Percentiles rank a stretch among this genome's conserved stretches.
Evolutionary conservation across 2,113 vertebrate species (phyloP).

Genomic region (Takifugu bimaculatus): DNA sequence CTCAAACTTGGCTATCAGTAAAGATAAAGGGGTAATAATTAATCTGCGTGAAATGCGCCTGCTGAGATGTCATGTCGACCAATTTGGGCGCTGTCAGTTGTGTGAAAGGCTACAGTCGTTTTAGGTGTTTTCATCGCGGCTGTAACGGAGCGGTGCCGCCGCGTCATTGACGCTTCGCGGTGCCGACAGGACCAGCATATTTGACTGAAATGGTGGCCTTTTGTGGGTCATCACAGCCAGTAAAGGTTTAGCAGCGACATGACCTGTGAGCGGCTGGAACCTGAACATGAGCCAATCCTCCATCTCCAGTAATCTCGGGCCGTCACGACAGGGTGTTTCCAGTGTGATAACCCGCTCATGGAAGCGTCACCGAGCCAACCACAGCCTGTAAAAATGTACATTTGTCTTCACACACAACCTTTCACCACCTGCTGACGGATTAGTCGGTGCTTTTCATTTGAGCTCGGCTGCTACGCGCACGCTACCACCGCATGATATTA

Average conservation of each 20-base stretch:
- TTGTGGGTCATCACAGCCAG: background rate
- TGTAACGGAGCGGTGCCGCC: no score
- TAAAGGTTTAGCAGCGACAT: no score
- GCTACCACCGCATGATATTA: background rate
- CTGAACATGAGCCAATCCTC: background rate
- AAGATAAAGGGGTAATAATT: background rate
- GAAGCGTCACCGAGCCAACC: no score
- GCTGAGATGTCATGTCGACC: no score
- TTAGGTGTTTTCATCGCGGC: no score
- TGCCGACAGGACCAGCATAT: background rate
- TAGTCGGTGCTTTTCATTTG: background rate
- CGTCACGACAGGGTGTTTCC: slow-evolving; percentile 37
- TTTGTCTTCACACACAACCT: background rate
- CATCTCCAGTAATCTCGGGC: background rate
- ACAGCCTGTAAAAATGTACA: no score
- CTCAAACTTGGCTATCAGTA: slow-evolving; percentile 1
- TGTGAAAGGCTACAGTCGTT: no score
- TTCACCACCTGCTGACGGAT: background rate
- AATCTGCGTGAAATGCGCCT: background rate
- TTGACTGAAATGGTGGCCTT: no score
- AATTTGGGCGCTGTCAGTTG: background rate
- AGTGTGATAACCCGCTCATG: no score
- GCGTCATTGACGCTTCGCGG: no score
- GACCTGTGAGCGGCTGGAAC: background rate
- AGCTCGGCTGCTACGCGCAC: background rate